phyloP scores from a whole-genome alignment of 2,888 invertebrate species.

The Saturnia pavonia region DNA sequence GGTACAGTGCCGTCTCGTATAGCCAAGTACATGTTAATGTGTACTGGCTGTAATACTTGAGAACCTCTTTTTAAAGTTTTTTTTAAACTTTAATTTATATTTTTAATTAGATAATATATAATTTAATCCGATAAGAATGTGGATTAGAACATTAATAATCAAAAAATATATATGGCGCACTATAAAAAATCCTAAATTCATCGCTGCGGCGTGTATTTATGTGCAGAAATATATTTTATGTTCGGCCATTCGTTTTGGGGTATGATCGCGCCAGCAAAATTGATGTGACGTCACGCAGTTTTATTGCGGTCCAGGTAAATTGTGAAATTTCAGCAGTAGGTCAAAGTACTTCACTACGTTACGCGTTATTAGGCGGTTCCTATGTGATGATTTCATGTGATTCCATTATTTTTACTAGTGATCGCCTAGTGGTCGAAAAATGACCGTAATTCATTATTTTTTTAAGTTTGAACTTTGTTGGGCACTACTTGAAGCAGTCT shows the following conservation, averaged over 20 bases:
- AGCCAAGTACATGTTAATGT: too few species aligned
- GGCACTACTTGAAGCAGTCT: too few species aligned
- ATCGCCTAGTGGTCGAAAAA: too few species aligned
- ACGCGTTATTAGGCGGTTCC: background rate
- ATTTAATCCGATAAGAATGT: too few species aligned
- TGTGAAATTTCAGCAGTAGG: slow-evolving; percentile 11
- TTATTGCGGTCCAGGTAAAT: slow-evolving; percentile 19
- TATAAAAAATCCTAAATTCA: slow-evolving; percentile 13
- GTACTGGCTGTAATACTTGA: too few species aligned
- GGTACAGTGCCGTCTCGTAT: too few species aligned
- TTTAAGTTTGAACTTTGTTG: too few species aligned
- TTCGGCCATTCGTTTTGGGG: slow-evolving; percentile 22
- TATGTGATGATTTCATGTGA: background rate
- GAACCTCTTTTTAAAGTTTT: too few species aligned
- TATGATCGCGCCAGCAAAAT: slow-evolving; percentile 23
- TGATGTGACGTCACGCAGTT: slow-evolving; percentile 24
- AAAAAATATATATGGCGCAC: background rate
- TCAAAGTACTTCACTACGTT: background rate
- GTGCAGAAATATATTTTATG: slow-evolving; percentile 31
- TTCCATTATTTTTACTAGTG: too few species aligned
- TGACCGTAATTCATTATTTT: too few species aligned
- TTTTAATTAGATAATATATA: too few species aligned
- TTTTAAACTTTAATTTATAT: background rate
- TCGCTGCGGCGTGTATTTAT: slow-evolving; percentile 28
- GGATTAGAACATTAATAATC: too few species aligned